Percentiles rank a stretch among this genome's conserved stretches.
Conservation (phyloP, 2,797 vertebrate genomes). For the Falco novaeseelandiae region DNA sequence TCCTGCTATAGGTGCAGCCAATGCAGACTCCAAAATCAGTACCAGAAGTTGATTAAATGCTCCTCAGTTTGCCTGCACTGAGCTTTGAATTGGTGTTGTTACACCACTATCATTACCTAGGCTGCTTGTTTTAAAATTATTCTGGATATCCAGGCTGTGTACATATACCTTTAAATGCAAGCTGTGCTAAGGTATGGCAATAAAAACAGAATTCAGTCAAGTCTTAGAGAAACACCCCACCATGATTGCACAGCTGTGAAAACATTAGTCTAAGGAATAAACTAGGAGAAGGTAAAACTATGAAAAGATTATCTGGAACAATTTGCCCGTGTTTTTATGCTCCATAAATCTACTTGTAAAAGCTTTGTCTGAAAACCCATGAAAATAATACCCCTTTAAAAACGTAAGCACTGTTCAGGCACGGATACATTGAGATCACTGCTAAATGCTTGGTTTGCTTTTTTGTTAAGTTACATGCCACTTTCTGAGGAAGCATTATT, state of each 20-base stretch:
- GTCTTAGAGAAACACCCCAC: constrained; percentile 8
- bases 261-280: constrained; percentile 49
- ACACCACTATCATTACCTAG: not conserved
- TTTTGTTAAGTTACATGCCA: not conserved
- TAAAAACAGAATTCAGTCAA: constrained; percentile 12
- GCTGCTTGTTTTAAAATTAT: not conserved
- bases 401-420: not conserved
- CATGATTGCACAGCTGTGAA: constrained; percentile 36
- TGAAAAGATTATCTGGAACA: constrained; percentile 14
- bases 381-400: constrained; percentile 35
- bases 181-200: not conserved
- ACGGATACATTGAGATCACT: not conserved
- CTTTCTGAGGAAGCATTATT: not conserved
- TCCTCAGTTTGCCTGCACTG: not conserved
- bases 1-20: not conserved
- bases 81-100: not conserved
- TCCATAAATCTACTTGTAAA: constrained; percentile 11
- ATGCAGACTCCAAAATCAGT: not conserved
- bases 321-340: not conserved
- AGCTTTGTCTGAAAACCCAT: constrained; percentile 9
- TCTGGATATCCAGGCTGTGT: not conserved
- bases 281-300: not conserved
- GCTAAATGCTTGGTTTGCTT: not conserved
- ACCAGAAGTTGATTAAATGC: not conserved
- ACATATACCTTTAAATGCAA: constrained; percentile 8